phyloP scores from a whole-genome alignment of 2,797 vertebrate genomes.

The Nannoperca australis region DNA sequence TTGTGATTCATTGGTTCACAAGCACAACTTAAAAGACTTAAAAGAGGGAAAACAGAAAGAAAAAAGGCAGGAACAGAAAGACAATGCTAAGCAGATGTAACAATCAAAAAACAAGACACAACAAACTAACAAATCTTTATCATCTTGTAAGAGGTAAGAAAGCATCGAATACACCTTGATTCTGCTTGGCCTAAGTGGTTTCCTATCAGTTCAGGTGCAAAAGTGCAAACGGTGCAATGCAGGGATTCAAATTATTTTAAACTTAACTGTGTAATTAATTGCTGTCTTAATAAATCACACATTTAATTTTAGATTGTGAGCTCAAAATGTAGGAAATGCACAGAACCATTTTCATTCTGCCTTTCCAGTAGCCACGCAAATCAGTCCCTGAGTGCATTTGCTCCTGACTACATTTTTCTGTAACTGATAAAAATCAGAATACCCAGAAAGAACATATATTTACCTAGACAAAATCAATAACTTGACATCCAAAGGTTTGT shows the following conservation, averaged over 20 bases:
- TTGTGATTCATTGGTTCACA: background rate
- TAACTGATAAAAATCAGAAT: background rate
- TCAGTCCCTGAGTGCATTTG: background rate
- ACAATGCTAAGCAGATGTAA: background rate
- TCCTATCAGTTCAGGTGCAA: background rate
- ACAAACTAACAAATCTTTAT: background rate
- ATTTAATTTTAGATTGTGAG: background rate
- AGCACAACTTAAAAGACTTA: background rate
- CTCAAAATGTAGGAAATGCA: background rate
- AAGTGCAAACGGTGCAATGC: background rate
- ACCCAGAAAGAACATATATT: background rate
- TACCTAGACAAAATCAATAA: background rate
- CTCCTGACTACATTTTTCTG: background rate
- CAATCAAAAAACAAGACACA: background rate
- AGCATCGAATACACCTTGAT: background rate
- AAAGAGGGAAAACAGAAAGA: background rate
- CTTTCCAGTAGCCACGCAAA: background rate
- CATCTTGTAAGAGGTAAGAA: background rate
- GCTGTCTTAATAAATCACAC: conserved; percentile 6
- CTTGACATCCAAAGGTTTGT: background rate
- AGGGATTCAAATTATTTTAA: conserved; percentile 7
- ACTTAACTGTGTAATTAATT: conserved; percentile 7
- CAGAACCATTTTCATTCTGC: background rate
- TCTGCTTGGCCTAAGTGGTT: background rate
- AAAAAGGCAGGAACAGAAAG: background rate